Conservation (phyloP, 1,140 invertebrate species). For the Grapholita molesta region DNA sequence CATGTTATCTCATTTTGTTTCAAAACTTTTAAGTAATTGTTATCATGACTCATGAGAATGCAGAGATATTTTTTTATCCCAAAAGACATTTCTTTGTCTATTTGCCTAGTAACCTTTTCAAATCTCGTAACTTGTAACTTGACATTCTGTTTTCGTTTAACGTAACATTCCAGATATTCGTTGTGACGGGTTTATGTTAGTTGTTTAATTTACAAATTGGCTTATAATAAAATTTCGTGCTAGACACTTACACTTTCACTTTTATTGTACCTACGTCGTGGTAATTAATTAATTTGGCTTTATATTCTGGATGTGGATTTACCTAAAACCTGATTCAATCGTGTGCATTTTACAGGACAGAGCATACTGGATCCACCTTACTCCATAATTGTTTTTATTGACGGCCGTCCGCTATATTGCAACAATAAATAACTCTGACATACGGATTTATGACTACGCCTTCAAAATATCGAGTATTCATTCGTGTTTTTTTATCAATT, state of each 20-base stretch:
- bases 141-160: too few relatives aligned
- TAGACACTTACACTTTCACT: too few relatives aligned
- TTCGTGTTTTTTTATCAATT: conserved; percentile 1
- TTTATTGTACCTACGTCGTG: too few relatives aligned
- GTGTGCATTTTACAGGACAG: background rate
- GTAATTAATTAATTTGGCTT: background rate
- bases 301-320: background rate
- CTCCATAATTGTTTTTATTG: conserved; percentile 7
- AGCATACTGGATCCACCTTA: background rate
- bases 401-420: conserved; percentile 11
- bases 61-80: background rate
- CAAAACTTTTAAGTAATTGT: background rate
- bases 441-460: conserved; percentile 12
- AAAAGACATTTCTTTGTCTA: background rate
- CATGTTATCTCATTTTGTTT: background rate
- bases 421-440: conserved; percentile 10
- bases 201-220: too few relatives aligned
- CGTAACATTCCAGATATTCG: too few relatives aligned
- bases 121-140: too few relatives aligned
- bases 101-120: too few relatives aligned
- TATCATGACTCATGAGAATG: background rate
- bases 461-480: conserved; percentile 9
- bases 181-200: too few relatives aligned
- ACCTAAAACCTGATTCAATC: background rate
- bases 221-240: too few relatives aligned